These are phyloP conservation scores for Melanaphis sacchari DNA, from an alignment of 1,140 invertebrate genomes.

Conservation along the genomic window DNA sequence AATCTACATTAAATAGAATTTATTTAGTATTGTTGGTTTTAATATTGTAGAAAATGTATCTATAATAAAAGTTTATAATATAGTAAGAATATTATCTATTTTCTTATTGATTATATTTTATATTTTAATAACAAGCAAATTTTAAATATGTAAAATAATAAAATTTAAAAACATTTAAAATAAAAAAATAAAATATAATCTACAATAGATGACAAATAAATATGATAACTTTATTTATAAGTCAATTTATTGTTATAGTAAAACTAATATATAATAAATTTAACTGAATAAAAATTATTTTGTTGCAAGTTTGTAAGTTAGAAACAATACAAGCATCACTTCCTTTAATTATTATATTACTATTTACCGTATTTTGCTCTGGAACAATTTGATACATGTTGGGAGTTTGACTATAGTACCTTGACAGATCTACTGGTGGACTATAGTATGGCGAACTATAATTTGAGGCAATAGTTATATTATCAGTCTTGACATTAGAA, in stretches of 20 bases:
- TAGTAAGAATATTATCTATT: not conserved
- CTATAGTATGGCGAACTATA: constrained; percentile 35
- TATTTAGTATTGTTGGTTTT: not conserved
- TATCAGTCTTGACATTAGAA: constrained; percentile 1
- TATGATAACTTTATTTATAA: not conserved
- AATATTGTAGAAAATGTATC: not conserved
- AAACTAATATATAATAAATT: not conserved
- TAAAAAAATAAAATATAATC: not conserved
- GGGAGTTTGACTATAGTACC: constrained; percentile 43
- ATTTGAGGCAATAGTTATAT: constrained; percentile 29
- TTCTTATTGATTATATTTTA: not conserved
- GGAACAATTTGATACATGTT: constrained; percentile 38
- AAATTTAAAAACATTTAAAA: not conserved
- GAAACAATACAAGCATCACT: not conserved
- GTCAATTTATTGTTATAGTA: not conserved
- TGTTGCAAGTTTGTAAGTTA: not conserved
- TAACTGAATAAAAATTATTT: not conserved
- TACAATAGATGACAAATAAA: not conserved
- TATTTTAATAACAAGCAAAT: not conserved
- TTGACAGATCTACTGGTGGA: constrained; percentile 50
- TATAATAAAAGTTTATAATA: not conserved
- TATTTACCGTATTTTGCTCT: constrained; percentile 34
- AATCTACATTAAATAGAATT: not conserved
- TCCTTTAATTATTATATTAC: not conserved
- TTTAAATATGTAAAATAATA: not conserved